Evolutionary conservation across 2,113 vertebrate species (phyloP).

Genomic region (Pseudorhombus dupliciocellatus): DNA sequence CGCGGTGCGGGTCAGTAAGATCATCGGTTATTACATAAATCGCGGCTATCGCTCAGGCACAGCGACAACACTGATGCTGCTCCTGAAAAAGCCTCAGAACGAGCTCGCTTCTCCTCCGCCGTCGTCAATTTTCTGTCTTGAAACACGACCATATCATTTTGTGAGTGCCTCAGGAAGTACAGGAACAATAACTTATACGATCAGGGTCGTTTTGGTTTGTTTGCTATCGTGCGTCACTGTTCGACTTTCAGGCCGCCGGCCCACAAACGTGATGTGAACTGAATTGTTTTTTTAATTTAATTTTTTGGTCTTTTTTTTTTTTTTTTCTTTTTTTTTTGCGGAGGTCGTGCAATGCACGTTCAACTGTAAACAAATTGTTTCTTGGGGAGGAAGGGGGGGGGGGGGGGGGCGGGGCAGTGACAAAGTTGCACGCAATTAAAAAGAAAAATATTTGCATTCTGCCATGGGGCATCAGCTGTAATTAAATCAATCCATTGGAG

Average conservation of each 20-base stretch:
- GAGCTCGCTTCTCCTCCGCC: not conserved
- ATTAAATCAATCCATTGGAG: conserved; percentile 21
- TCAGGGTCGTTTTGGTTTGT: conserved; percentile 47
- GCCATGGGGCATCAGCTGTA: conserved; percentile 2
- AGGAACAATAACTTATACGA: conserved; percentile 34
- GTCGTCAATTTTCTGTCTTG: conserved; percentile 14
- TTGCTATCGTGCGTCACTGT: conserved; percentile 49
- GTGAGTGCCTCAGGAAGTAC: conserved; percentile 8
- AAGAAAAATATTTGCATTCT: conserved; percentile 15
- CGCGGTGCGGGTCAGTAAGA: not conserved
- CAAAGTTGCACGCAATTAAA: conserved; percentile 15
- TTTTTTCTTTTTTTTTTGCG: not conserved
- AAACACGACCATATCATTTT: conserved; percentile 29
- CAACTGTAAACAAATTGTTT: not conserved
- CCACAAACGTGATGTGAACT: conserved; percentile 18
- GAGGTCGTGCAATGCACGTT: not conserved
- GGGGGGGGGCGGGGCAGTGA: not conserved
- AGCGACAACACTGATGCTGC: conserved; percentile 40
- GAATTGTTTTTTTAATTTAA: too few species aligned
- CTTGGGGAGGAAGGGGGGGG: too few species aligned
- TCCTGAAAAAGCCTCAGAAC: conserved; percentile 28
- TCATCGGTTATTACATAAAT: conserved; percentile 9
- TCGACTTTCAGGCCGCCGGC: conserved; percentile 34
- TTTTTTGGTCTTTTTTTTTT: not conserved
- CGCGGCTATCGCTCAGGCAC: conserved; percentile 1